phyloP scores from a whole-genome alignment of 2,113 vertebrate species.

The western clawed frog (Xenopus tropicalis) region DNA sequence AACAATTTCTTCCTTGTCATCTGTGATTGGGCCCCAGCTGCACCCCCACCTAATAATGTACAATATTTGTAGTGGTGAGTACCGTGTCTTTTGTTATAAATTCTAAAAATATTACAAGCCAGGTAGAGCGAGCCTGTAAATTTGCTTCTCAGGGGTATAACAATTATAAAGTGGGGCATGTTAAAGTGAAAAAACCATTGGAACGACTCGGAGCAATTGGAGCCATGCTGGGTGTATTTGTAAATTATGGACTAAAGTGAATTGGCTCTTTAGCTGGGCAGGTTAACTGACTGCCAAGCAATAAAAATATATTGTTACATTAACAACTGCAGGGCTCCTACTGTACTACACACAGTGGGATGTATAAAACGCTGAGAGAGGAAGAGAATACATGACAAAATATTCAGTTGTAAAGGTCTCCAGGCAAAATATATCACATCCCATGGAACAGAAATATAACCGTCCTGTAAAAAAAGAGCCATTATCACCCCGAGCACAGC shows the following conservation, averaged over 20 bases:
- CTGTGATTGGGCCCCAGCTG: too few species aligned
- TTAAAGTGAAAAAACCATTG: too few species aligned
- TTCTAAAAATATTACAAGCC: conserved; percentile 29
- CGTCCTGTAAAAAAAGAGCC: not conserved
- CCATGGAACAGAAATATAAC: not conserved
- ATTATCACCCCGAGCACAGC: not conserved
- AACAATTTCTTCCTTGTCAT: too few species aligned
- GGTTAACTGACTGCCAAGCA: not conserved
- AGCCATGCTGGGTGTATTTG: not conserved
- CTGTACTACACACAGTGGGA: not conserved
- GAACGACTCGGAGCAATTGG: too few species aligned
- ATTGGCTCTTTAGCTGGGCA: not conserved
- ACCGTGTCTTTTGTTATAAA: conserved; percentile 43
- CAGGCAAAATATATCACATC: conserved; percentile 7
- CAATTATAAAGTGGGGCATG: too few species aligned
- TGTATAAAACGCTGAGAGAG: conserved; percentile 2
- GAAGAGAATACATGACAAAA: conserved; percentile 16
- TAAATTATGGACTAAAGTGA: not conserved
- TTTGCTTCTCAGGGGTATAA: too few species aligned
- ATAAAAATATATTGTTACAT: conserved; percentile 3
- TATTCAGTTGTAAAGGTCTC: conserved; percentile 11
- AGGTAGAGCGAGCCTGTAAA: too few species aligned
- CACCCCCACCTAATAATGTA: too few species aligned
- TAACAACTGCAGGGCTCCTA: not conserved
- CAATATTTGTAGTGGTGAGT: too few species aligned